Evolutionary conservation across 2,113 vertebrate genomes (phyloP), one percentile per base, ranked within the genome.

Genomic region (Chaetodon auriga): DNA sequence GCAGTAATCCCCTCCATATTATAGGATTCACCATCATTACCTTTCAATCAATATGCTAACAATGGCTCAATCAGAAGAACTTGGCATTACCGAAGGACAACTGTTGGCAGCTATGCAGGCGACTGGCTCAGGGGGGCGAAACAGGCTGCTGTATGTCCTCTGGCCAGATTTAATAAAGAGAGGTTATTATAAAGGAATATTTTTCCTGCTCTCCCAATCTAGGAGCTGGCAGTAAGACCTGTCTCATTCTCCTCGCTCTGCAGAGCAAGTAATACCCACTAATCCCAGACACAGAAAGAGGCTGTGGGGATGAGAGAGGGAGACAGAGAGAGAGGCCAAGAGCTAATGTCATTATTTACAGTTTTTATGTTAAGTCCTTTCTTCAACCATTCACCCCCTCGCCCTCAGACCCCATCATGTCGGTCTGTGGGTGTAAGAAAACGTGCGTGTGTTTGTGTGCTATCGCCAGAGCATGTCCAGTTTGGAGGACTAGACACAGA

Each of bases 251-350:
- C 84, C 77, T 90, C 54, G 68, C 90, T 90, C 87, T 72, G 69
- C 71, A 90, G 88, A 92, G 90, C 90, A 91, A 90, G 73, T 93
- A 94, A 95, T 94, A 87, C 88, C 78, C 84, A 81, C 87, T 94
- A 93, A 94, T 93, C 90, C 87, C 35, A 55, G 73, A 88, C 69
- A 63, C 36, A 81, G 73, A 61, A 16, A 80, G 46, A 78, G 89
- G 48, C 71, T 63, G 62, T 61, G 36, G 63, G 82, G 69, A 13
- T 21, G 57, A 66, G 12, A 70, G 16, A 43, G 35, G n/a, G 10
- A 46, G 54, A 36, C 68, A n/a, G 35, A 35, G 6, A 30, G 30
- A 55, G 46, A 25, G 41, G 71, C 18, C 53, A 54, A 82, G 60
- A 78, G 57, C 25, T 76, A 76, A 85, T 73, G 75, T 82, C 57